phyloP scores from a whole-genome alignment of 2,797 vertebrate genomes.

The Eulemur coronatus region DNA sequence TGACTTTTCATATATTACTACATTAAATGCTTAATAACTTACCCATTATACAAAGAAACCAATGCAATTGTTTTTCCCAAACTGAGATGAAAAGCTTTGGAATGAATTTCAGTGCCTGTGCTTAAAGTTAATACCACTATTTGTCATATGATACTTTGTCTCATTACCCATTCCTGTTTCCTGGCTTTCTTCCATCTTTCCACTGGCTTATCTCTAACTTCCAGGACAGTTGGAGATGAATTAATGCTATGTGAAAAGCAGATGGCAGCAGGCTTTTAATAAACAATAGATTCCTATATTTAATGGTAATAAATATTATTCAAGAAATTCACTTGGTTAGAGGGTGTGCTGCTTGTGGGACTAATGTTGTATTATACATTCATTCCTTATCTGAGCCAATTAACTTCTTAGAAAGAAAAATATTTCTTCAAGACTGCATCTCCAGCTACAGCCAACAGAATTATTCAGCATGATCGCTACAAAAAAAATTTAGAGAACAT shows the following conservation, averaged over 20 bases:
- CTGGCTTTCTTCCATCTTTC: background rate
- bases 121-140: background rate
- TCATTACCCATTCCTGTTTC: background rate
- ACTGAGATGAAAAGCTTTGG: background rate
- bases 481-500: conserved; percentile 44
- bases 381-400: conserved; percentile 36
- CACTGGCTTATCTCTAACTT: background rate
- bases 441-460: conserved; percentile 27
- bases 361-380: background rate
- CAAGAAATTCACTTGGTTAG: conserved; percentile 14
- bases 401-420: conserved; percentile 35
- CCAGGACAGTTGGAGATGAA: background rate
- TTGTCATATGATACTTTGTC: background rate
- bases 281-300: background rate
- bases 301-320: conserved; percentile 18
- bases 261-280: background rate
- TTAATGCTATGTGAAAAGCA: background rate
- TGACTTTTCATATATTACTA: background rate
- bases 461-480: conserved; percentile 46
- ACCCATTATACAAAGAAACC: background rate
- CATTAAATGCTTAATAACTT: background rate
- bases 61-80: background rate
- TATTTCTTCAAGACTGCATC: background rate
- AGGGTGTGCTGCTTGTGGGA: background rate
- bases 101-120: conserved; percentile 1